These are phyloP conservation scores for Oscarella lobularis DNA, from an alignment of 37 sponge, comb jelly and placozoan species.

Conservation along the genomic window DNA sequence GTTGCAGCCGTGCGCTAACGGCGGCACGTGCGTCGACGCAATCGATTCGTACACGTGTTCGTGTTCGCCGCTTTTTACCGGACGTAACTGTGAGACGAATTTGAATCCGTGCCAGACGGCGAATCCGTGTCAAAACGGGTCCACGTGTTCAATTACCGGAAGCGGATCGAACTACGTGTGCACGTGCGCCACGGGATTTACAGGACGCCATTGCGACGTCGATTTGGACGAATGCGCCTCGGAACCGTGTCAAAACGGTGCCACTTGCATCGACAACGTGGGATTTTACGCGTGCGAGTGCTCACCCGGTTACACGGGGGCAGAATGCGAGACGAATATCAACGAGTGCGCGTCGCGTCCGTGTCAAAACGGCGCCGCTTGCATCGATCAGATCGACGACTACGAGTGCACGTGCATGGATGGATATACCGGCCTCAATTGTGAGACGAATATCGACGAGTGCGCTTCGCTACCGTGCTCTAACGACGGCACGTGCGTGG, in stretches of 20 bases:
- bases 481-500: constrained; percentile 2
- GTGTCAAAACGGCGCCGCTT: constrained; percentile 13
- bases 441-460: background rate
- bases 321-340: no score
- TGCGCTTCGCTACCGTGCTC: background rate
- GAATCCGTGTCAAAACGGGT: constrained; percentile 12
- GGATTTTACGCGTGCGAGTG: no score
- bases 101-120: background rate
- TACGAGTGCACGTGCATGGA: constrained; percentile 3
- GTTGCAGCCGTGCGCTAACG: background rate
- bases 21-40: background rate
- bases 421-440: background rate
- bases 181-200: no score
- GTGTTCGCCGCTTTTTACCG: background rate
- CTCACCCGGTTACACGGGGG: no score
- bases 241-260: no score
- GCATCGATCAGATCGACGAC: background rate
- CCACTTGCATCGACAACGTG: no score
- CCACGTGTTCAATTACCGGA: background rate
- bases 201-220: no score
- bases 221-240: no score
- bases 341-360: background rate
- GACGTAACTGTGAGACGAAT: background rate
- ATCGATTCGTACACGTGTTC: background rate
- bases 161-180: background rate